Base-by-base conservation (phyloP, 2,888 invertebrate species). In the Neria commutata region DNA sequence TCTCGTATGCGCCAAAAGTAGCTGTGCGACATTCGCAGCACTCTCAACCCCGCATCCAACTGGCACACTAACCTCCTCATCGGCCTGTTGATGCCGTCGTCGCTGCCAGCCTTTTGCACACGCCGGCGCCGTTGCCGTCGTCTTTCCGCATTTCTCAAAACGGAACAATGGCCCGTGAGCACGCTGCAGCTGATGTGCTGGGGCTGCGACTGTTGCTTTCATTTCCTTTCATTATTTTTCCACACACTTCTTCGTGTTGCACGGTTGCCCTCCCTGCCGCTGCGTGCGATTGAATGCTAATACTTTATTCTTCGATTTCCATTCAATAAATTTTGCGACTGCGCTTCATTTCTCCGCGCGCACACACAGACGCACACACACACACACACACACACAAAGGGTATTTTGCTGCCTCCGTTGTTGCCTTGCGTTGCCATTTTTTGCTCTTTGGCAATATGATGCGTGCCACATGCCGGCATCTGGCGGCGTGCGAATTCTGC, bases 401-500 rank as follows among this genome's bases (percentile, higher is more conserved):
- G 11, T 29, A 29, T 29, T 29, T 19, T 17, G 5, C 6, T 42
- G 42, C 21, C 3, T 4, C 37, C 4, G 6, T 42, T 42, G 42
- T 42, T 24, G 17, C 19, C 3, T 33, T 33, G 29, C 21, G 17
- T 33, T 11, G 2, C 2, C 49, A 16, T 10, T 25, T 26, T 26
- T 26, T 46, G 16, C 19, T 26, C 56, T 48, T 60, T 56, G 53
- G 60, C 50, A 57, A 54, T 46, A 11, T 50, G 61, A 57, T 61
- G 61, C 54, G 59, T 60, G 60, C 61, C 60, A 57, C 61, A 61
- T 61, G 61, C 51, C 40, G 52, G 37, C 61, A 61, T 57, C 60
- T 56, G 60, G 37, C 46, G 34, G 29, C 19, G 40, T 45, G 40
- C 33, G 37, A 26, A 24, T 19, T 42, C 21, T 3, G 42, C 42